Evolutionary conservation across 1,140 invertebrate species (phyloP).

Genomic region (Euborellia annulipes): DNA sequence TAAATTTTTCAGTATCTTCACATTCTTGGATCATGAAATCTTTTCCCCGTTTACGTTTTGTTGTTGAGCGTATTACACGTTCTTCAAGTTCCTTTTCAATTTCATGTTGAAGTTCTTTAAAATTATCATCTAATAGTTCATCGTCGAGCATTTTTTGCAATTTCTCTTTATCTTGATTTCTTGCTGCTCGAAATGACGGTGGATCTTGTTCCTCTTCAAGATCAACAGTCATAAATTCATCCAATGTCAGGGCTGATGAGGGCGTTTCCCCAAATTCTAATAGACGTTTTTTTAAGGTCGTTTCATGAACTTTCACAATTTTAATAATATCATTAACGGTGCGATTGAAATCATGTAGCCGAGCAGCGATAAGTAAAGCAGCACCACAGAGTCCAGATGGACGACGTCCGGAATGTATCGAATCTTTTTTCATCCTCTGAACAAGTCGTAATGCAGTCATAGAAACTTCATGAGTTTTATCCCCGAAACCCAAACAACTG

Average conservation of each 20-base stretch:
- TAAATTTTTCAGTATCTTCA: constrained; percentile 37
- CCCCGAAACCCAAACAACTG: constrained; percentile 80
- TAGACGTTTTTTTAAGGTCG: constrained; percentile 78
- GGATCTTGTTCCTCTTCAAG: constrained; percentile 94
- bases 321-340: constrained; percentile 79
- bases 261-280: constrained; percentile 94
- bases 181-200: constrained; percentile 78
- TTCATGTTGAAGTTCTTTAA: constrained; percentile 40
- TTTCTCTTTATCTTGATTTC: constrained; percentile 70
- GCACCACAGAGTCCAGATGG: constrained; percentile 95
- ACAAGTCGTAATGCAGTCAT: constrained; percentile 87
- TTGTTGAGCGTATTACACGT: constrained; percentile 9
- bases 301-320: constrained; percentile 91
- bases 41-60: not conserved
- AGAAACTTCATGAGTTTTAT: constrained; percentile 86
- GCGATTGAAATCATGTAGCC: constrained; percentile 82
- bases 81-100: constrained; percentile 59
- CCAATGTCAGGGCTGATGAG: constrained; percentile 73
- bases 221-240: constrained; percentile 95
- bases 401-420: constrained; percentile 85
- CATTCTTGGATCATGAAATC: constrained; percentile 9
- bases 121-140: not conserved
- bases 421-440: constrained; percentile 95
- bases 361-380: constrained; percentile 81
- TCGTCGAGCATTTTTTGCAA: constrained; percentile 42